A percentile compares a stretch with the other conserved stretches of the same genome.
phyloP scores from a whole-genome alignment of 2,888 invertebrate genomes.

The Steinernema scapterisci region DNA sequence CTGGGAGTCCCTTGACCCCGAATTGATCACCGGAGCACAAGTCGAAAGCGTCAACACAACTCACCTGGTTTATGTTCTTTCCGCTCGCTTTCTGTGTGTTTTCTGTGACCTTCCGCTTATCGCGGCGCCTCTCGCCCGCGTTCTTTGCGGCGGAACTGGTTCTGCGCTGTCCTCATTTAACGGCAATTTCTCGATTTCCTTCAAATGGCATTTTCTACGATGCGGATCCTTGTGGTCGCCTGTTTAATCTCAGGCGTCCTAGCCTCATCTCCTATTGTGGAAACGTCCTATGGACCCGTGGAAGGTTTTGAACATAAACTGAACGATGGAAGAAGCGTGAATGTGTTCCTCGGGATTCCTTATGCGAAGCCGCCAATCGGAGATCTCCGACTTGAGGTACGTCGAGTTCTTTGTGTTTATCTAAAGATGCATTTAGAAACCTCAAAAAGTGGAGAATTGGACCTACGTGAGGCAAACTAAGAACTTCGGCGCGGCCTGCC shows the following conservation, averaged over 20 bases:
- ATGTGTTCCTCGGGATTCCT: constrained; percentile 41
- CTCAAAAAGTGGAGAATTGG: constrained; percentile 51
- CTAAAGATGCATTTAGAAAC: constrained; percentile 47
- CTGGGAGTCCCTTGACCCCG: too few species aligned
- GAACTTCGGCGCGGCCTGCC: constrained; percentile 47
- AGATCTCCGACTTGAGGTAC: constrained; percentile 29
- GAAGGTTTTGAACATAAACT: constrained; percentile 44
- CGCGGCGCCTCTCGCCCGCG: too few species aligned
- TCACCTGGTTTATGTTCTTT: too few species aligned
- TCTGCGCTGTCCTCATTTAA: too few species aligned
- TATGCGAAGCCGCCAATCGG: constrained; percentile 35
- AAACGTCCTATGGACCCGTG: constrained; percentile 45
- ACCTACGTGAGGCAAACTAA: constrained; percentile 53
- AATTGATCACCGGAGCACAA: too few species aligned
- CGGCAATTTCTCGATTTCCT: too few species aligned
- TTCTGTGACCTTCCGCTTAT: too few species aligned
- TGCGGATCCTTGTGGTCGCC: not conserved
- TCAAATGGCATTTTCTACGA: not conserved
- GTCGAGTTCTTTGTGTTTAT: not conserved
- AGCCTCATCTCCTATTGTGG: not conserved
- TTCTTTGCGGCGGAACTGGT: too few species aligned
- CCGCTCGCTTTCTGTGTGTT: too few species aligned
- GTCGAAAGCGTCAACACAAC: too few species aligned
- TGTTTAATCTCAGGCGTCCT: not conserved
- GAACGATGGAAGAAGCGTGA: constrained; percentile 29